Evolutionary conservation across 2,888 invertebrate species (phyloP), one percentile per base, ranked within the genome.

Genomic region (Rapana venosa): DNA sequence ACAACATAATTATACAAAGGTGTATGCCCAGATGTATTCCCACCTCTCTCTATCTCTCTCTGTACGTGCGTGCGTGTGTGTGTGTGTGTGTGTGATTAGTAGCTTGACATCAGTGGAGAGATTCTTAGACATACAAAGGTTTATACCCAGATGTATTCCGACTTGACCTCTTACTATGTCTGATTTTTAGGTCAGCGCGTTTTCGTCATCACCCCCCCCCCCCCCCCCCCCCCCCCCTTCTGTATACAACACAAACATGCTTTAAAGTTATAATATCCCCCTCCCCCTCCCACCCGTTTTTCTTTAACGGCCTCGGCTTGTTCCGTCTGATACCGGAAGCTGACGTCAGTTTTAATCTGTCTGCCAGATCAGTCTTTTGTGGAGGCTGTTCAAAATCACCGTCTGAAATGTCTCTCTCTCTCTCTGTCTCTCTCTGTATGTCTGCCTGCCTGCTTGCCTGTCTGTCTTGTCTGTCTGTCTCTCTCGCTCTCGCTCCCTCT

Each of bases 11-110:
- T 61, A 61, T 17, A 61, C 61, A 61, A 11, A 61, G 13, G 17
- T 17, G 17, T 17, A 61, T 17, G 17, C 61, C 11, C 61, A 61
- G 13, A 61, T 17, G 17, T 17, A 61, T 17, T 15, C 61, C 11
- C 61, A 61, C n/a, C 36, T 85, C 74, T n/a, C 77, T 87, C 87
- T 47, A 47, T 36, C 87, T 87, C 36, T 77, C 77, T 87, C 36
- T 74, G 13, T 74, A 4, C 77, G 20, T 74, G 36, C 35, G 6
- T 74, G 20, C 36, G 32, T 87, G 35, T 66, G 32, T 87, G 13
- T 74, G 6, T 87, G 20, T 74, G 36, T 70, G 6, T 74, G 20
- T 74, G 32, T 87, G 35, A 20, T 13, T 87, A 47, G 47, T 47
- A 2, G 47, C 47, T 47, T 5, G 4, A 47, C 47, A 47, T 47